These are phyloP conservation scores for Eumaeus atala DNA, from an alignment of 1,140 invertebrate species.

Conservation along the genomic window DNA sequence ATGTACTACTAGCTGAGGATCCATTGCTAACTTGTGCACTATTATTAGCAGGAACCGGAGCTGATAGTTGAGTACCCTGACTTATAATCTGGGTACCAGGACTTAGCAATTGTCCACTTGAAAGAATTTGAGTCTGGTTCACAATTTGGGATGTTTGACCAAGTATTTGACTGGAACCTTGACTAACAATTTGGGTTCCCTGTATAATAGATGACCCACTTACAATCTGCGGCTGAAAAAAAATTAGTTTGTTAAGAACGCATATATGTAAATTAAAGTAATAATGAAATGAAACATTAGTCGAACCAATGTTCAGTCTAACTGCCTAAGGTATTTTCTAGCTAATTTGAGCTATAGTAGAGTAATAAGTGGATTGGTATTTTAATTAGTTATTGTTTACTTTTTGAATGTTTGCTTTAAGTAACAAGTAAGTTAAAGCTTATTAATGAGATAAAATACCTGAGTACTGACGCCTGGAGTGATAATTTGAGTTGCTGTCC, in stretches of 20 bases:
- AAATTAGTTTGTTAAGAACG: background rate
- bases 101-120: constrained; percentile 55
- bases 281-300: too few relatives aligned
- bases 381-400: background rate
- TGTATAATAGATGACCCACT: constrained; percentile 58
- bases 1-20: constrained; percentile 42
- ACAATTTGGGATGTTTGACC: constrained; percentile 55
- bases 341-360: too few relatives aligned
- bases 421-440: constrained; percentile 15
- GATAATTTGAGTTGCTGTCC: constrained; percentile 58
- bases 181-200: constrained; percentile 56
- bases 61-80: constrained; percentile 58
- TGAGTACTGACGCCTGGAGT: constrained; percentile 55
- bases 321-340: too few relatives aligned
- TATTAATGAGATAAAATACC: constrained; percentile 34
- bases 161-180: constrained; percentile 49
- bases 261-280: background rate
- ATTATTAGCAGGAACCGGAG: constrained; percentile 36
- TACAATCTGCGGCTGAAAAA: constrained; percentile 56
- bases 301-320: too few relatives aligned
- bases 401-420: background rate
- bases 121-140: constrained; percentile 51
- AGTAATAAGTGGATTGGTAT: constrained; percentile 4
- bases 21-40: constrained; percentile 45
- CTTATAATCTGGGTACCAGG: constrained; percentile 64